Percentiles rank a stretch among this genome's conserved stretches.
phyloP scores from a whole-genome alignment of 2,888 invertebrate species.

The Drosophila maculinotata region DNA sequence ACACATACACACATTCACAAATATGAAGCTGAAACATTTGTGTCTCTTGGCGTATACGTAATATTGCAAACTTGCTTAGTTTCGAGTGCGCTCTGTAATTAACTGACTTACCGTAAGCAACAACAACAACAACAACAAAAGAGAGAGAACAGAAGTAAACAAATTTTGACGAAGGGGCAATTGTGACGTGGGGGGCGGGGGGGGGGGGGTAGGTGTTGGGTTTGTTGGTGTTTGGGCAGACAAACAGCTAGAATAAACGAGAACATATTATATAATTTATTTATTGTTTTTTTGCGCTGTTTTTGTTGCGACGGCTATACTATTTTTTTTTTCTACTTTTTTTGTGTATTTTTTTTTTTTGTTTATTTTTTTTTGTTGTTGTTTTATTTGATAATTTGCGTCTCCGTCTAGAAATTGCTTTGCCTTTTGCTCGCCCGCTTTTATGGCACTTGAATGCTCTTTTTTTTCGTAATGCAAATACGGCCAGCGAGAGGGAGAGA shows the following conservation, averaged over 20 bases:
- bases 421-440: conserved; percentile 25
- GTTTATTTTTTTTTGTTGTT: conserved; percentile 3
- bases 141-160: conserved; percentile 13
- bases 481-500: conserved; percentile 3
- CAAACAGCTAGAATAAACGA: conserved; percentile 31
- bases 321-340: neutral
- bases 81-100: conserved; percentile 38
- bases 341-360: conserved; percentile 6
- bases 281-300: conserved; percentile 45
- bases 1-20: neutral
- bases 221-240: too few relatives aligned
- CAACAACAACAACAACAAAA: conserved; percentile 27
- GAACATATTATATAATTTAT: conserved; percentile 59
- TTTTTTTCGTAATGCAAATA: conserved; percentile 49
- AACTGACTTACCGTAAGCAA: conserved; percentile 30
- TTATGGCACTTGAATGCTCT: conserved; percentile 32
- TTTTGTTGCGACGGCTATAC: conserved; percentile 15
- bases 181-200: neutral
- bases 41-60: conserved; percentile 43
- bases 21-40: neutral
- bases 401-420: conserved; percentile 42
- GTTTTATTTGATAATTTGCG: conserved; percentile 46
- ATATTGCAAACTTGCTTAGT: conserved; percentile 26
- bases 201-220: too few relatives aligned
- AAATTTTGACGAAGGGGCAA: too few relatives aligned